Evolutionary conservation across 2,113 vertebrate species (phyloP), one percentile per base, ranked within the genome.

Genomic region (Potamarius usumacintae): DNA sequence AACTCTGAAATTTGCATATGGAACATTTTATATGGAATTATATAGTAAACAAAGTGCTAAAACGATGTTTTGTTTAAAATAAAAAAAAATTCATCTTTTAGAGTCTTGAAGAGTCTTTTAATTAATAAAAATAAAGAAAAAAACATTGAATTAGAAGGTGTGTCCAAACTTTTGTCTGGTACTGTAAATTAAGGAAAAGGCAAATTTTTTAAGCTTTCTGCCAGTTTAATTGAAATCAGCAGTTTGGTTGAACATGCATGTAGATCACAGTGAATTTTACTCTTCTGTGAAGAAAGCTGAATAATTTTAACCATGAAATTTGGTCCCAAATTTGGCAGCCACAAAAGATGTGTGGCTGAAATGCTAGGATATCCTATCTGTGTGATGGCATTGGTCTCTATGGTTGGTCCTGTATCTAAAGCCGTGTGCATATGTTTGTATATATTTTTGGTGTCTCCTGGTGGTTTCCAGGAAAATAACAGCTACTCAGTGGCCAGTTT

Each of bases 401-500:
- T 22, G 7, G 85, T 80, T 84, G 17, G 18, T 65, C 42, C 20
- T 82, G 30, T 34, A 76, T 3, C 42, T 50, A 22, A 48, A 48
- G 4, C 34, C 0, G 48, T 52, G 48, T 50, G 11, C 92, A 91
- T 42, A 7, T 50, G 9, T 76, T 9, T 50, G 42, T 27, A 25
- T 52, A 52, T 76, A 25, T 30, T 18, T 15, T 17, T 79, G 76
- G 50, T 53, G 77, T 80, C 27, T 80, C 17, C 53, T 81, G 55
- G 87, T 94, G 93, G 90, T 42, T 57, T 22, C 53, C 48, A 88
- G 74, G 87, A 96, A 94, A 94, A 95, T 82, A 91, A 92, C 90
- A 88, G 92, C 85, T 58, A 92, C 89, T 95, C 94, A 25, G 92
- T 95, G 76, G 93, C 93, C 90, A 94, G 94, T 90, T 94, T 90